phyloP scores from a whole-genome alignment of 37 sponge, comb jelly and placozoan genomes.

The Eunapius fragilis region DNA sequence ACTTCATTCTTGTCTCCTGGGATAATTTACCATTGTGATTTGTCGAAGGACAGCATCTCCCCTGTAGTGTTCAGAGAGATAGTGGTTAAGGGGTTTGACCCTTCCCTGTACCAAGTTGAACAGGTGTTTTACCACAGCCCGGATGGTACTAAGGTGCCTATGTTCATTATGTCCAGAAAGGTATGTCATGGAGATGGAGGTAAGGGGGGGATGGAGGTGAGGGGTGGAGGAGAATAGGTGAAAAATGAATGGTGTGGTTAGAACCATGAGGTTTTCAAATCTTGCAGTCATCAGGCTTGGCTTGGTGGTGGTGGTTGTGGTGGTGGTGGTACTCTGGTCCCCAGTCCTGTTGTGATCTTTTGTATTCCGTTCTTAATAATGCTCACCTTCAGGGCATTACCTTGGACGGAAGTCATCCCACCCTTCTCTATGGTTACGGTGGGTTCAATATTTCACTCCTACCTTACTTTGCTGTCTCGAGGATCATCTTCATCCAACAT shows the following conservation, averaged over 20 bases:
- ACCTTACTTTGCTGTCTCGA: constrained; percentile 77
- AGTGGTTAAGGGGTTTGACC: constrained; percentile 84
- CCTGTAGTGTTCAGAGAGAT: constrained; percentile 81
- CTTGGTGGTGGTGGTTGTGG: too few species aligned
- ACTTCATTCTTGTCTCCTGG: constrained; percentile 96
- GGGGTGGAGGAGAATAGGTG: too few species aligned
- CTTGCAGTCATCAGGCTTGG: too few species aligned
- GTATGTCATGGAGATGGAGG: constrained; percentile 17
- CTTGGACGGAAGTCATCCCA: constrained; percentile 85
- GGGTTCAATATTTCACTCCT: constrained; percentile 96
- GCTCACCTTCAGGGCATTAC: constrained; percentile 57
- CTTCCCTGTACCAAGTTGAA: constrained; percentile 61
- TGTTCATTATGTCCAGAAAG: constrained; percentile 93
- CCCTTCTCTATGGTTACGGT: constrained; percentile 94
- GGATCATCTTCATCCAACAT: constrained; percentile 92
- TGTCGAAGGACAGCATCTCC: constrained; percentile 31
- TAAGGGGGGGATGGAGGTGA: not conserved
- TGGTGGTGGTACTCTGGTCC: too few species aligned
- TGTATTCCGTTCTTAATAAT: not conserved
- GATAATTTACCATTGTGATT: constrained; percentile 82
- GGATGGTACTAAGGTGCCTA: constrained; percentile 92
- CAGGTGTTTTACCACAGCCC: constrained; percentile 94
- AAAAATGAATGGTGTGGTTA: too few species aligned
- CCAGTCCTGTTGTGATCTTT: not conserved
- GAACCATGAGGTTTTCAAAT: too few species aligned